Base-by-base conservation (phyloP, 2,888 invertebrate species). In the Omphaloscelis lunosa region DNA sequence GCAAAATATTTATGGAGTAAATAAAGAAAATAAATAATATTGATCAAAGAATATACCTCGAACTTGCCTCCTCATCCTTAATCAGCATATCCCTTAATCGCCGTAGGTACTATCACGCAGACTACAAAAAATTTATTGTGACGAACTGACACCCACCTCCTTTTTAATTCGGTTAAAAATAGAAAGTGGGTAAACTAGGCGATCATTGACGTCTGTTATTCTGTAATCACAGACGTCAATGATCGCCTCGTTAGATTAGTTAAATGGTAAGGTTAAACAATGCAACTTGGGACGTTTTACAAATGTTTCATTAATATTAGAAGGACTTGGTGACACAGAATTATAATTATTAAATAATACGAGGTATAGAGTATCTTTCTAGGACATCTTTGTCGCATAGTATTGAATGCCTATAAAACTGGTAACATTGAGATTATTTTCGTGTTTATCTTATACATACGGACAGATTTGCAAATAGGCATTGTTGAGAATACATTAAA, bases 201-300 rank as follows among this genome's bases (percentile, higher is more conserved):
- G n/a, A n/a, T n/a, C n/a, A n/a, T n/a, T n/a, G n/a, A n/a, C n/a
- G n/a, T n/a, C n/a, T n/a, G n/a, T n/a, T n/a, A n/a, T n/a, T n/a
- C n/a, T n/a, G n/a, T n/a, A 39, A 12, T 59, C 62, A 63, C n/a
- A 39, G 62, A 68, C 51, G 41, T 81, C 51, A 75, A 12, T 17
- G 53, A 48, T 82, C 53, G 29, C 68, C 12, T n/a, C n/a, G 62
- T 39, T 39, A 23, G n/a, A 72, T 82, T 39, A 66, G 45, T 39
- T 39, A 72, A 76, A 85, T 76, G 77, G 20, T 69, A 85, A 82
- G 82, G 82, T 76, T 85, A 85, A 82, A 51, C 61, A 58, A 82
- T 62, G 12, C 82, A 70, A 39, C 20, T 39, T 6, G 41, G 1
- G 63, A 56, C 56, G 17, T 59, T 69, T 72, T 48, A 58, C 29